These are phyloP conservation scores for Adrianichthys oophorus DNA, from an alignment of 2,797 vertebrate genomes.

Conservation along the genomic window DNA sequence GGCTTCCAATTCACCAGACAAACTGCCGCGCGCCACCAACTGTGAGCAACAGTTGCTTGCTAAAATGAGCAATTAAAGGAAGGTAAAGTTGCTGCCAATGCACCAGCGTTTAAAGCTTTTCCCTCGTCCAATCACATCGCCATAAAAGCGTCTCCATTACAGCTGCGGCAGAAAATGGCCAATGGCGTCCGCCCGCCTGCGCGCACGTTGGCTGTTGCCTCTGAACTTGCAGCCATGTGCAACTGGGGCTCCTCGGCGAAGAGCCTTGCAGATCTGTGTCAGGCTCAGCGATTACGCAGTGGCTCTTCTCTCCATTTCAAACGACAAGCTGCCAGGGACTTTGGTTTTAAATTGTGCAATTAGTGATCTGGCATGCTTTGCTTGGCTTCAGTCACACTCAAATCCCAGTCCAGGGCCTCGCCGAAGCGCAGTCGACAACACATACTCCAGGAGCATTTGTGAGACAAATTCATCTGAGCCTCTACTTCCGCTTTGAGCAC, in stretches of 20 bases:
- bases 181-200: slow-evolving; percentile 38
- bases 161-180: slow-evolving; percentile 29
- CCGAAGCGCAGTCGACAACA: slow-evolving; percentile 65
- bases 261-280: slow-evolving; percentile 66
- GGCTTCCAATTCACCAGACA: slow-evolving; percentile 17
- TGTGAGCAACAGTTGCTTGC: slow-evolving; percentile 50
- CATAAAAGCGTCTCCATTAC: slow-evolving; percentile 45
- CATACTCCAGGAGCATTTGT: slow-evolving; percentile 71
- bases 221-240: slow-evolving; percentile 45
- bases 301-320: slow-evolving; percentile 72
- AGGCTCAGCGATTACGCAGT: slow-evolving; percentile 73
- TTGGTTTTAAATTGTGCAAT: slow-evolving; percentile 78
- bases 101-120: slow-evolving; percentile 29
- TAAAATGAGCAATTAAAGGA: slow-evolving; percentile 47
- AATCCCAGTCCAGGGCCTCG: slow-evolving; percentile 67
- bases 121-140: slow-evolving; percentile 37
- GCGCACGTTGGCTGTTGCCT: slow-evolving; percentile 58
- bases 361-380: slow-evolving; percentile 76
- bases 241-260: slow-evolving; percentile 50
- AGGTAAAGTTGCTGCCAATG: slow-evolving; percentile 41
- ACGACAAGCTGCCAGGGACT: slow-evolving; percentile 75
- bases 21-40: slow-evolving; percentile 46
- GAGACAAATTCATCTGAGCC: slow-evolving; percentile 68
- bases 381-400: slow-evolving; percentile 68
- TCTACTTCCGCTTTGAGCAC: slow-evolving; percentile 56